Percentiles rank a stretch among this genome's conserved stretches.
Evolutionary conservation across 2,797 vertebrate species (phyloP).

Genomic region (Syngnathus acus): DNA sequence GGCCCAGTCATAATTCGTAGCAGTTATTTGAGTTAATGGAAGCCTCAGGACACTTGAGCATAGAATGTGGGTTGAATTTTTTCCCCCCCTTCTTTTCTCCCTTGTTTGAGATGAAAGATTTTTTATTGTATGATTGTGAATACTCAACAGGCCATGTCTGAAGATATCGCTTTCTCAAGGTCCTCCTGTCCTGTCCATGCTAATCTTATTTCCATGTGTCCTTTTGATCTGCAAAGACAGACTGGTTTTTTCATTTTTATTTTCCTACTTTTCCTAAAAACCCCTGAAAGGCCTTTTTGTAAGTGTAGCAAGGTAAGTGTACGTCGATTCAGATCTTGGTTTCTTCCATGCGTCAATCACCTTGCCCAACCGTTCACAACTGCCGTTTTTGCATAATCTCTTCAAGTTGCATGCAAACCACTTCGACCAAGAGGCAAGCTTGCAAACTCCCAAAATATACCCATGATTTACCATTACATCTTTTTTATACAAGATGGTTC

Average conservation of each 20-base stretch:
- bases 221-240: background rate
- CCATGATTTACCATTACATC: background rate
- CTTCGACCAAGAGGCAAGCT: too few species aligned
- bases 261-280: background rate
- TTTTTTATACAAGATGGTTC: background rate
- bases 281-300: background rate
- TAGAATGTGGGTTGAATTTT: background rate
- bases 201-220: background rate
- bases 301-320: background rate
- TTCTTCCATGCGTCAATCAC: background rate
- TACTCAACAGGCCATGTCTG: background rate
- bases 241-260: background rate
- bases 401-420: too few species aligned
- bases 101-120: background rate
- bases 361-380: too few species aligned
- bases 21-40: conserved; percentile 1
- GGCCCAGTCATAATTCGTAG: background rate
- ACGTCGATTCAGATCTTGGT: too few species aligned
- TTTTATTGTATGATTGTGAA: background rate
- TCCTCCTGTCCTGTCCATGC: too few species aligned
- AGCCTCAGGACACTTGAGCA: conserved; percentile 4
- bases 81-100: background rate
- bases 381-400: too few species aligned
- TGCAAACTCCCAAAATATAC: too few species aligned
- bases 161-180: too few species aligned